Evolutionary conservation across 1,140 invertebrate species (phyloP), one percentile per base, ranked within the genome.

Genomic region (Sitobion miscanthi): DNA sequence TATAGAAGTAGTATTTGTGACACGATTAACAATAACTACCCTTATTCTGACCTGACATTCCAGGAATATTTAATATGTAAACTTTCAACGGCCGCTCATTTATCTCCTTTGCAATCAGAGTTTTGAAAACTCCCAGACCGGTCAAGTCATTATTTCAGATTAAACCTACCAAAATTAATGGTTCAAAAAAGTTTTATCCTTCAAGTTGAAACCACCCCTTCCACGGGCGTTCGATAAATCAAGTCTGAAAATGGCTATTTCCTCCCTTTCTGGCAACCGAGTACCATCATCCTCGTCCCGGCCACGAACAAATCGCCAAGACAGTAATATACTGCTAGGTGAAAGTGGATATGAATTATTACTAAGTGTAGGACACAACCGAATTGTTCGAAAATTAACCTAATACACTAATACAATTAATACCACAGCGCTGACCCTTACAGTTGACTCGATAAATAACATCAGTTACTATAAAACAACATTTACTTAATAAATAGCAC

Each of bases 51-150:
- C 7, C 21, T 0, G 6, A 54, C 45, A 47, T 91, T n/a, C 30
- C 69, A n/a, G 69, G 62, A 49, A 91, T 77, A 91, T 91, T 91
- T 91, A 91, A 91, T 92, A 92, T 92, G 91, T 92, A 92, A 92
- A 92, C 91, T 92, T 92, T 92, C 91, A 83, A 92, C 69, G 21
- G 77, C 30, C 47, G 91, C n/a, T 92, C 91, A 45, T 92, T 92
- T 83, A 83, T 92, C 90, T 91, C 90, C 25, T 83, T 52, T 83
- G 91, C 91, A 92, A 92, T 92, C 91, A 83, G 42, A 92, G 91
- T 92, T 92, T 92, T 83, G 62, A 92, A 92, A 92, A 92, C 91
- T 92, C 69, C 35, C 83, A 49, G 77, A 92, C 69, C 23, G 91
- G 91, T 92, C 91, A 83, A 92, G 62, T 92, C 91, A 38, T 92